Conservation (phyloP, 2,113 vertebrate species). For the Strix aluco region DNA sequence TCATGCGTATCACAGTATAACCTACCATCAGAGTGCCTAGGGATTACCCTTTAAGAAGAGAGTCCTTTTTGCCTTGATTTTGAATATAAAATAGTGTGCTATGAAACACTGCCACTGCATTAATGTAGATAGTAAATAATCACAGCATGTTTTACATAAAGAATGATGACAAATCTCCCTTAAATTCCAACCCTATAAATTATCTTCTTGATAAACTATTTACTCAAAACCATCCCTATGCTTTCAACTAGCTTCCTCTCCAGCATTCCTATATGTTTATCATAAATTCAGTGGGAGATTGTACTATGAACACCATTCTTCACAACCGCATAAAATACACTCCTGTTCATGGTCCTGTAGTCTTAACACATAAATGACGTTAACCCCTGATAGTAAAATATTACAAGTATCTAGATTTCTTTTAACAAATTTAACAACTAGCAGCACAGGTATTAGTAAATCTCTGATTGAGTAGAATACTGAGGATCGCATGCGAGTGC, state of each 20-base stretch:
- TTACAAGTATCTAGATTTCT: background rate
- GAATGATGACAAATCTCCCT: background rate
- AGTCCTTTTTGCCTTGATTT: background rate
- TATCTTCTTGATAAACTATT: background rate
- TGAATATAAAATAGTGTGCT: background rate
- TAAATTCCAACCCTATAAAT: background rate
- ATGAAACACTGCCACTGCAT: background rate
- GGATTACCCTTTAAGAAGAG: background rate
- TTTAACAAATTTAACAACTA: background rate
- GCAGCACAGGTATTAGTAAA: background rate
- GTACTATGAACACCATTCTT: background rate
- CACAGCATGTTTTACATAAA: background rate
- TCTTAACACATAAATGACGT: accelerated
- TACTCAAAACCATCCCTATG: background rate
- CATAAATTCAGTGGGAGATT: background rate
- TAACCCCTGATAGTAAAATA: background rate
- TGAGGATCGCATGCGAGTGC: background rate
- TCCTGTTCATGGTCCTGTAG: background rate
- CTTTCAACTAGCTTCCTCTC: background rate
- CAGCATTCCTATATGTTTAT: background rate
- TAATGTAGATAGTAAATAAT: background rate
- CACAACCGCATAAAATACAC: background rate
- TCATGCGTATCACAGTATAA: background rate
- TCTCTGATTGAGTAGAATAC: background rate
- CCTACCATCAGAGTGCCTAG: background rate